phyloP scores from a whole-genome alignment of 2,797 vertebrate genomes.

The Eospalax fontanierii region DNA sequence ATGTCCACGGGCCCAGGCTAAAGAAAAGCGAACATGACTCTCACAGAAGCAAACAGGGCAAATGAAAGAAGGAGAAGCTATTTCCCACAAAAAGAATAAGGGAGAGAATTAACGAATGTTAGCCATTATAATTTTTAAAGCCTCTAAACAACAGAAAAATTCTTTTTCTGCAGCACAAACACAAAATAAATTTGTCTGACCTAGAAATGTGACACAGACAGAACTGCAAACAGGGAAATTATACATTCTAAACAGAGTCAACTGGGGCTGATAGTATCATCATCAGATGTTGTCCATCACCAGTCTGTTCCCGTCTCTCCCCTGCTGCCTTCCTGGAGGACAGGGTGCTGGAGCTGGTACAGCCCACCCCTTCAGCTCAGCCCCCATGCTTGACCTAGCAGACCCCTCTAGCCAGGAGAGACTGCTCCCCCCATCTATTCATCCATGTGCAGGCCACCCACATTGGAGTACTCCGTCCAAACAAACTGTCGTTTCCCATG shows the following conservation, averaged over 20 bases:
- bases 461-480: neutral
- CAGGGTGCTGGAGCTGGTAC: neutral
- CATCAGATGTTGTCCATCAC: neutral
- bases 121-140: neutral
- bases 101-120: constrained; percentile 5
- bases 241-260: neutral
- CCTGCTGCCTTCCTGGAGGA: neutral
- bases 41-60: neutral
- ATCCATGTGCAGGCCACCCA: neutral
- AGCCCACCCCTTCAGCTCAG: neutral
- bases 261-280: neutral
- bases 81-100: constrained; percentile 1
- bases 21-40: neutral
- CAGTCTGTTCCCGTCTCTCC: neutral
- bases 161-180: neutral
- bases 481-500: neutral
- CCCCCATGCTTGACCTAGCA: neutral
- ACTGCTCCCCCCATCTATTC: too few species aligned
- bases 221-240: neutral
- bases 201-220: neutral
- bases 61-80: constrained; percentile 21
- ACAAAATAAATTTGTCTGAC: neutral
- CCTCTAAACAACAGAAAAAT: constrained; percentile 14
- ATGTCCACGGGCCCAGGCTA: neutral
- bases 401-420: neutral